A percentile compares a stretch with the other conserved stretches of the same genome.
Conservation (phyloP, 1,140 invertebrate species). For the Calliopsis andreniformis region DNA sequence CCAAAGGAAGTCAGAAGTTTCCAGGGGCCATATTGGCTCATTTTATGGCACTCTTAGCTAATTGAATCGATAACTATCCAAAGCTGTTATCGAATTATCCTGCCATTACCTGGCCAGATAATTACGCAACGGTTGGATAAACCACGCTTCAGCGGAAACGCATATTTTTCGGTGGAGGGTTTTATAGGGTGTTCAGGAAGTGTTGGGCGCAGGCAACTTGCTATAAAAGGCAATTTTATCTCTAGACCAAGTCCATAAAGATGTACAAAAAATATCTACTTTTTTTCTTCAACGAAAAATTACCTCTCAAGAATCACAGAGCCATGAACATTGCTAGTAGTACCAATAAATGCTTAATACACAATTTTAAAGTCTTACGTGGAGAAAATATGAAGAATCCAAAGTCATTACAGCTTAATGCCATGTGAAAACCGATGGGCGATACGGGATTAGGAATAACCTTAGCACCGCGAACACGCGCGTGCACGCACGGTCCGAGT, state of each 20-base stretch:
- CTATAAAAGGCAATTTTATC: too few species aligned
- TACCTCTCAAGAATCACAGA: too few species aligned
- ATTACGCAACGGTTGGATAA: slow-evolving; percentile 71
- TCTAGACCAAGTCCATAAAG: too few species aligned
- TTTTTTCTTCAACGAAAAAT: too few species aligned
- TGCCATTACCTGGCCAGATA: slow-evolving; percentile 63
- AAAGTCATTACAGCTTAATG: background rate
- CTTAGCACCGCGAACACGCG: background rate
- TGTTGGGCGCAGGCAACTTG: too few species aligned
- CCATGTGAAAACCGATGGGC: background rate
- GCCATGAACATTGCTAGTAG: too few species aligned
- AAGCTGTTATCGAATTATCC: slow-evolving; percentile 72
- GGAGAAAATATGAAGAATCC: background rate
- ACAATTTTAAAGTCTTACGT: background rate
- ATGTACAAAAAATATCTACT: too few species aligned
- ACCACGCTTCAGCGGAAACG: slow-evolving; percentile 36
- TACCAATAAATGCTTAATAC: too few species aligned
- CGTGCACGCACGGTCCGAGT: background rate
- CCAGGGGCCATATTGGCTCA: background rate
- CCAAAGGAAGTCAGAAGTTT: background rate
- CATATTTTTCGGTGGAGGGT: slow-evolving; percentile 43
- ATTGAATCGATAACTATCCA: slow-evolving; percentile 75
- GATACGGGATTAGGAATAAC: background rate
- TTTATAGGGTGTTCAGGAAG: background rate
- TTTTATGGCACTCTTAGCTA: slow-evolving; percentile 71